A percentile compares a stretch with the other conserved stretches of the same genome.
Conservation (phyloP, 2,888 invertebrate species). For the Tanytarsus gracilentus region DNA sequence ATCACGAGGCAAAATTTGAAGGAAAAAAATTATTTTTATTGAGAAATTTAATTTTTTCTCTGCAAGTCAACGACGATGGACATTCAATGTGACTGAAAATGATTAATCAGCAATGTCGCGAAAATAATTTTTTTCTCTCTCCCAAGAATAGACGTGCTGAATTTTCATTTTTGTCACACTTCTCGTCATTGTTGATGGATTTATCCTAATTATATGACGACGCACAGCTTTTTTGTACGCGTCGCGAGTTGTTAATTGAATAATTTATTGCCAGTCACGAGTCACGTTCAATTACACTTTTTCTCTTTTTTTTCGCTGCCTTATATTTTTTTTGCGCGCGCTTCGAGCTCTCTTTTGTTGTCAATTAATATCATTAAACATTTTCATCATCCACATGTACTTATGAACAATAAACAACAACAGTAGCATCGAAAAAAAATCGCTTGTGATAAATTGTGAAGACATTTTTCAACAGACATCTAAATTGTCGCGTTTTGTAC, state of each 20-base stretch:
- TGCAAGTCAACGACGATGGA: not conserved
- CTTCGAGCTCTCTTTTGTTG: slow-evolving; percentile 13
- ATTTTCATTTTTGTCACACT: not conserved
- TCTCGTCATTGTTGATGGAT: slow-evolving; percentile 11
- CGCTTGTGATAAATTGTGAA: too few relatives aligned
- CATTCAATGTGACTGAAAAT: not conserved
- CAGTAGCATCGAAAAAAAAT: too few relatives aligned
- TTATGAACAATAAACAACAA: too few relatives aligned
- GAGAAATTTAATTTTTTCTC: not conserved
- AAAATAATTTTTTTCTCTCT: not conserved
- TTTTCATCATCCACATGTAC: slow-evolving; percentile 13
- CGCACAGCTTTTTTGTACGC: slow-evolving; percentile 13
- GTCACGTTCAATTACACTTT: slow-evolving; percentile 27
- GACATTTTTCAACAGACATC: too few relatives aligned
- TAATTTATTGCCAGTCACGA: slow-evolving; percentile 28
- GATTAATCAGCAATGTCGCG: slow-evolving; percentile 4
- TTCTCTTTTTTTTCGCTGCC: not conserved
- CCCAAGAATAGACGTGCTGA: slow-evolving; percentile 8
- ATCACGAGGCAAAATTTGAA: too few relatives aligned
- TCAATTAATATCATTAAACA: slow-evolving; percentile 21
- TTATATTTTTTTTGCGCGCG: not conserved
- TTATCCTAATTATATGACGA: slow-evolving; percentile 27
- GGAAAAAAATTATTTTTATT: not conserved
- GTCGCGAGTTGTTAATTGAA: slow-evolving; percentile 25
- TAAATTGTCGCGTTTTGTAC: too few relatives aligned